Evolutionary conservation across 2,888 invertebrate genomes (phyloP), one percentile per base, ranked within the genome.

Genomic region (Cotesia congregata): DNA sequence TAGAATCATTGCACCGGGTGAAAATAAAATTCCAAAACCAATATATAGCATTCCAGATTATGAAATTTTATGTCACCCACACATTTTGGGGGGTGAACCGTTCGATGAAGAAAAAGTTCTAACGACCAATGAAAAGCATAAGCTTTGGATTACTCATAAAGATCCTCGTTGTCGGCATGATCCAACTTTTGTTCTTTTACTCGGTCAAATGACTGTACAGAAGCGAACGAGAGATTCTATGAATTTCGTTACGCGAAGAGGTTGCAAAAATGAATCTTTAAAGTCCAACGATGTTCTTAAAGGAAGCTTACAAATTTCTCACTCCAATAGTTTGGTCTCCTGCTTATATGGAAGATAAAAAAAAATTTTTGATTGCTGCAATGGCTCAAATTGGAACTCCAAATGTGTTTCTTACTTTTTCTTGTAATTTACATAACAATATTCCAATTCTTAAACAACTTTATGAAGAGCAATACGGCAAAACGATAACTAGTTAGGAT

Each of bases 291-390:
- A 68, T n/a, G 41, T 68, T 12, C 6, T 68, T 6, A 15, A 68
- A 38, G 41, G 40, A 68, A 68, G 68, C 39, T 39, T 68, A 68
- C 15, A 68, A 68, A 39, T 68, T 68, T 41, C 40, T 68, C n/a
- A 68, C 30, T 9, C 68, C 68, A 12, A 39, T 68, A 15, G 39
- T 68, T 68, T 41, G 68, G 1, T 68, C 68, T 15, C 40, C 68
- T n/a, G 39, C 68, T 40, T 68, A 39, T 68, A 40, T 39, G 15
- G 68, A 68, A 39, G 68, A 68, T 39, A 68, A 68, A 68, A 40
- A 68, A 39, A 68, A 68, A 39, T 68, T 40, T 39, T 9, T 68
- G 9, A 68, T 68, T 4, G 39, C 68, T 12, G 40, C 12, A 41
- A 68, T 68, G 40, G 68, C 68, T 6, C 68, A 68, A 15, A 68